Conservation (phyloP, 1,140 invertebrate genomes). For the Callitettix versicolor region DNA sequence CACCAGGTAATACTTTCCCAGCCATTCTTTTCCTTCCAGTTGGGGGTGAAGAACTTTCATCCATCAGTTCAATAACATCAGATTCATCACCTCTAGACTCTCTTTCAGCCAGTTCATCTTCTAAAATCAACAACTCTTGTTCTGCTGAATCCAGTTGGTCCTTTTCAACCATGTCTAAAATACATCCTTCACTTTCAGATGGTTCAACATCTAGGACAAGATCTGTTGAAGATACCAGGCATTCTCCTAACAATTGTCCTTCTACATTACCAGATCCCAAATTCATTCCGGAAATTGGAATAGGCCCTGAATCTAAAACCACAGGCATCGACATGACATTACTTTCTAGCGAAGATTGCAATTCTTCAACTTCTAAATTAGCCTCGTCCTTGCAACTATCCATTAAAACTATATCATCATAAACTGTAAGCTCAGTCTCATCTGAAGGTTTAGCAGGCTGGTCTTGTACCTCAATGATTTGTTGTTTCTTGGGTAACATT, state of each 20-base stretch:
- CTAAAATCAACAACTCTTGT: conserved; percentile 29
- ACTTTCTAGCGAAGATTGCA: conserved; percentile 22
- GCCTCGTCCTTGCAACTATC: conserved; percentile 25
- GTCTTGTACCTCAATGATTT: conserved; percentile 4
- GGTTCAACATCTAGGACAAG: conserved; percentile 28
- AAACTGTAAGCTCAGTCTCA: conserved; percentile 25
- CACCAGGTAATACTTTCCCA: conserved; percentile 26
- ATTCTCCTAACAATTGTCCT: conserved; percentile 23
- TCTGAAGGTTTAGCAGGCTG: conserved; percentile 11
- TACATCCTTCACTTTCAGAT: conserved; percentile 30
- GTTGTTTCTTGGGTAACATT: conserved; percentile 7
- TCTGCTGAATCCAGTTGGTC: conserved; percentile 32
- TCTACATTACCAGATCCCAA: conserved; percentile 13
- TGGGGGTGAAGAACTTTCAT: conserved; percentile 23
- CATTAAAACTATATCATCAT: conserved; percentile 27
- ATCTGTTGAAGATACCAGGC: conserved; percentile 23
- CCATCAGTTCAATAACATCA: conserved; percentile 23
- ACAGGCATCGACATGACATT: conserved; percentile 26
- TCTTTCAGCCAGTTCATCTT: conserved; percentile 20
- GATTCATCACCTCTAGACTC: conserved; percentile 21
- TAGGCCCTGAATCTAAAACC: conserved; percentile 20
- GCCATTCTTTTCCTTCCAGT: conserved; percentile 21
- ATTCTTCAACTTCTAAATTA: conserved; percentile 25
- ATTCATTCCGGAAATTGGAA: conserved; percentile 17
- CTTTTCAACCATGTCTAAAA: conserved; percentile 33